Conservation (phyloP, 2,888 invertebrate species). For the Dasypolia templi region DNA sequence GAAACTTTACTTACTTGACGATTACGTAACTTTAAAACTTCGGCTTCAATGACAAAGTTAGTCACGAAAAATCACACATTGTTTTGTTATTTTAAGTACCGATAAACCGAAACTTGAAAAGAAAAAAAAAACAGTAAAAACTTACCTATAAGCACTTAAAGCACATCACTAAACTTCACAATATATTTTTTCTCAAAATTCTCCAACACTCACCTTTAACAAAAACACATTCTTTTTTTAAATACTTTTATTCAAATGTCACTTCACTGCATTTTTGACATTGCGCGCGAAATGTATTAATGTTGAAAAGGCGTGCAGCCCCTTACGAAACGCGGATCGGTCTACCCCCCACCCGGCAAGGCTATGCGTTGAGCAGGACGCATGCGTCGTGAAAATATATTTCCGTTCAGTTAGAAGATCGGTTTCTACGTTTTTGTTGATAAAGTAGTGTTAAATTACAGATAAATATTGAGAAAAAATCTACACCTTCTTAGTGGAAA, state of each 20-base stretch:
- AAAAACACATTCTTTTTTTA: constrained; percentile 54
- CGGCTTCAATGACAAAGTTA: rapidly evolving
- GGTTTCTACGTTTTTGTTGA: constrained; percentile 24
- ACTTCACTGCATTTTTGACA: constrained; percentile 69
- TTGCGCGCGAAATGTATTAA: constrained; percentile 58
- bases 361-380: constrained; percentile 46
- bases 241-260: constrained; percentile 53
- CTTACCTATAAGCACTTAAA: constrained; percentile 64
- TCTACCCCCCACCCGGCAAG: constrained; percentile 65
- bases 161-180: constrained; percentile 64
- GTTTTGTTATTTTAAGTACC: neutral
- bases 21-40: constrained; percentile 43
- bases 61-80: rapidly evolving
- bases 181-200: constrained; percentile 39
- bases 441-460: constrained; percentile 15
- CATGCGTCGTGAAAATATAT: constrained; percentile 63
- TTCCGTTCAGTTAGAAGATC: constrained; percentile 29
- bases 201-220: constrained; percentile 53
- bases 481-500: neutral
- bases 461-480: neutral
- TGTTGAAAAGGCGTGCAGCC: constrained; percentile 62
- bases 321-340: constrained; percentile 48
- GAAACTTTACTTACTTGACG: constrained; percentile 34
- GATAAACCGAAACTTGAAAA: neutral
- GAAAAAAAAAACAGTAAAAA: constrained; percentile 17